Evolutionary conservation across 1,140 invertebrate genomes (phyloP).

Genomic region (Ceratina japonica): DNA sequence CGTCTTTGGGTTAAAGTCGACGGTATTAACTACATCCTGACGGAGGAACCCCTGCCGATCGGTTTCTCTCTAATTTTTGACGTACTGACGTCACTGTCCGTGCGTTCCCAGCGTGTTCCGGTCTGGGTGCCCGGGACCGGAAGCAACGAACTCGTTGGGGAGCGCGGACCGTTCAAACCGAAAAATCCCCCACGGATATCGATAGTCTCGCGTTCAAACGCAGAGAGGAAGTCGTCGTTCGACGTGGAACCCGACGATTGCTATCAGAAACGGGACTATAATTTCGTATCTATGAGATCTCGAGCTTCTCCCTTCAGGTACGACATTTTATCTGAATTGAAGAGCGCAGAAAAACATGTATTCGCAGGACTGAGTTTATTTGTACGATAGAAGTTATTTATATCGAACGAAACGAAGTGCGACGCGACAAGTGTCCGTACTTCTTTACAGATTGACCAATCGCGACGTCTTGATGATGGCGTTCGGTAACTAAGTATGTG

Average conservation of each 20-base stretch:
- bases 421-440: not conserved
- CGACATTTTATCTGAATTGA: no score
- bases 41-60: constrained; percentile 69
- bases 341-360: no score
- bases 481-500: not conserved
- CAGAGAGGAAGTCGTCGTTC: constrained; percentile 51
- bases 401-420: no score
- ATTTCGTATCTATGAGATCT: no score
- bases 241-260: constrained; percentile 19
- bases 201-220: constrained; percentile 49
- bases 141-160: constrained; percentile 62
- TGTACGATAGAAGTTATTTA: not conserved
- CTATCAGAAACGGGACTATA: not conserved
- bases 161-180: constrained; percentile 43
- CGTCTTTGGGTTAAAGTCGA: constrained; percentile 64
- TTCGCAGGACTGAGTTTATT: no score
- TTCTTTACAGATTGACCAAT: not conserved
- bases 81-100: constrained; percentile 57
- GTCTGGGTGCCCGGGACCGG: constrained; percentile 67
- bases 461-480: not conserved
- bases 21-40: constrained; percentile 73
- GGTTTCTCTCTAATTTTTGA: constrained; percentile 67
- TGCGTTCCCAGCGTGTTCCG: constrained; percentile 66
- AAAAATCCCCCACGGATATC: constrained; percentile 63
- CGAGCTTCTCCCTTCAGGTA: no score